phyloP scores from a whole-genome alignment of 2,797 vertebrate species.

The Halcyon leucocephala region DNA sequence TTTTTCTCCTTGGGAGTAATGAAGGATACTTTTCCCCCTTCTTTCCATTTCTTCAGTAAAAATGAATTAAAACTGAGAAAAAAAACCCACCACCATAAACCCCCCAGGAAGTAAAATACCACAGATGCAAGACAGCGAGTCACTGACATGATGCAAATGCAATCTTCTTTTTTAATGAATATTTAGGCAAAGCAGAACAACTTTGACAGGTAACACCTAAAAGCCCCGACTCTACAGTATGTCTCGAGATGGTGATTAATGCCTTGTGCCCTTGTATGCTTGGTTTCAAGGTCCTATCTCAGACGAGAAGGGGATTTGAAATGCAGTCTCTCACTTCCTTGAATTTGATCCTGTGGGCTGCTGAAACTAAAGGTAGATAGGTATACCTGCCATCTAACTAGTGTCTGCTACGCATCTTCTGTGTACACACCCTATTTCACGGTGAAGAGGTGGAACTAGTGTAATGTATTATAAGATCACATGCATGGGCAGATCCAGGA shows the following conservation, averaged over 20 bases:
- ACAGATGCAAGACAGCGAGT: neutral
- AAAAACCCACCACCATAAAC: rapidly evolving
- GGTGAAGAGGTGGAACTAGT: neutral
- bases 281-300: neutral
- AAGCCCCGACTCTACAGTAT: neutral
- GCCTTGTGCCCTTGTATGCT: neutral
- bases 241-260: neutral
- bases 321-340: neutral
- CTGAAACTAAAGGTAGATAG: neutral
- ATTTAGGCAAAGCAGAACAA: neutral
- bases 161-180: neutral
- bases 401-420: rapidly evolving
- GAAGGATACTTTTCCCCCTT: neutral
- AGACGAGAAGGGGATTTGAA: neutral
- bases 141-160: neutral
- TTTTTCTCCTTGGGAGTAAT: neutral
- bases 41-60: neutral
- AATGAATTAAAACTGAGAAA: neutral
- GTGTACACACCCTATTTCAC: rapidly evolving
- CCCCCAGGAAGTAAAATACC: neutral
- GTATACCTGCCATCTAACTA: neutral
- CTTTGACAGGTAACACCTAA: neutral
- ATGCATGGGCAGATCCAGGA: rapidly evolving
- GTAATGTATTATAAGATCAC: neutral
- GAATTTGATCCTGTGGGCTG: neutral